phyloP scores from a whole-genome alignment of 1,140 invertebrate genomes.

The Zaprionus africanus region DNA sequence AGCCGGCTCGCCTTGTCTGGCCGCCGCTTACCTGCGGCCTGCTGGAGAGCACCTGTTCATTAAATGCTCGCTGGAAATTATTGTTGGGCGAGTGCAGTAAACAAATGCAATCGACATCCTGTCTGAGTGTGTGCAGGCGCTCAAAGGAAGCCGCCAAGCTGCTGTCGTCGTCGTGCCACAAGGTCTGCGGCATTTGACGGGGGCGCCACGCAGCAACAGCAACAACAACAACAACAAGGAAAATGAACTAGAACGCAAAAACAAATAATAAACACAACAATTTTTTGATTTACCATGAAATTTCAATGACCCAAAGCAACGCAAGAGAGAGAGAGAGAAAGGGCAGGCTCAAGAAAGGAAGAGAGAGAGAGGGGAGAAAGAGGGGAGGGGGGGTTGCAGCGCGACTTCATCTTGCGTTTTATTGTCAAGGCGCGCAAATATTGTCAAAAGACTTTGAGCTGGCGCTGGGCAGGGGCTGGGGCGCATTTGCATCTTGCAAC shows the following conservation, averaged over 20 bases:
- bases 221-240: slow-evolving; percentile 1
- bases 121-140: slow-evolving; percentile 31
- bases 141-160: slow-evolving; percentile 70
- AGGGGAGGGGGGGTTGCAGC: slow-evolving; percentile 10
- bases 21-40: not conserved
- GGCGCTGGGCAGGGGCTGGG: not conserved
- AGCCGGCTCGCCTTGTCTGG: slow-evolving; percentile 14
- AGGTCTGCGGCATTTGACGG: slow-evolving; percentile 26
- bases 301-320: slow-evolving; percentile 70
- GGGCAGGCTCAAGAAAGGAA: not conserved
- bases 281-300: slow-evolving; percentile 82
- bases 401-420: slow-evolving; percentile 77
- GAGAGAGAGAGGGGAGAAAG: not conserved
- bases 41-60: slow-evolving; percentile 74
- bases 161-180: slow-evolving; percentile 18
- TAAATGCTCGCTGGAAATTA: slow-evolving; percentile 69
- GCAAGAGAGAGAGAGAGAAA: not conserved
- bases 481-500: slow-evolving; percentile 76
- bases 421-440: slow-evolving; percentile 80
- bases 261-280: slow-evolving; percentile 80
- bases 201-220: slow-evolving; percentile 31
- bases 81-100: slow-evolving; percentile 74
- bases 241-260: slow-evolving; percentile 73
- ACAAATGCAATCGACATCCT: slow-evolving; percentile 82
- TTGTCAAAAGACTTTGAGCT: slow-evolving; percentile 75